Evolutionary conservation across 2,888 invertebrate genomes (phyloP).

Genomic region (Melinaea menophilus): DNA sequence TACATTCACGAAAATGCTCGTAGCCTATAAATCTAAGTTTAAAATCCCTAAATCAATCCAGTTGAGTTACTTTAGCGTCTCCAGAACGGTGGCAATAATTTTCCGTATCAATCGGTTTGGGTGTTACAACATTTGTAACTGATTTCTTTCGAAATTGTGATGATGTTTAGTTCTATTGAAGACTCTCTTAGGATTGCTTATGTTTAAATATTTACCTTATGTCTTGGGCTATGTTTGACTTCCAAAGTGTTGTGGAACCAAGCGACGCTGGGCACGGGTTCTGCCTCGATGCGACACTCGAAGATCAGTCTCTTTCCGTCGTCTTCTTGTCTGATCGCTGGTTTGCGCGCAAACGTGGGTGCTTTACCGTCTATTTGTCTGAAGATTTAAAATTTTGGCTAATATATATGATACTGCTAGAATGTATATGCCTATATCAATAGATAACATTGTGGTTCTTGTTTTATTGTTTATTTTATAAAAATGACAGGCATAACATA

Average conservation of each 20-base stretch:
- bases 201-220: slow-evolving; percentile 81
- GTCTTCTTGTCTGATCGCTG: slow-evolving; percentile 97
- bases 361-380: slow-evolving; percentile 99
- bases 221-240: slow-evolving; percentile 89
- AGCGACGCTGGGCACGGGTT: slow-evolving; percentile 91
- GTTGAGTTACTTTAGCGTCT: too few relatives aligned
- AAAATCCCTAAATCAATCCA: too few relatives aligned
- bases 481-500: too few relatives aligned
- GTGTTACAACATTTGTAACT: too few relatives aligned
- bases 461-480: too few relatives aligned
- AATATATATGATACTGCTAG: slow-evolving; percentile 24
- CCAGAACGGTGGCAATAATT: too few relatives aligned
- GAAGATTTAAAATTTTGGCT: slow-evolving; percentile 27
- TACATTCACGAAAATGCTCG: too few relatives aligned
- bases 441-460: too few relatives aligned
- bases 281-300: slow-evolving; percentile 96
- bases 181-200: neutral
- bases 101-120: too few relatives aligned
- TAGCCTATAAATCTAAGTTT: too few relatives aligned
- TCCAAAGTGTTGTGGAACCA: slow-evolving; percentile 94
- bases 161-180: neutral
- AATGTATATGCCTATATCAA: neutral
- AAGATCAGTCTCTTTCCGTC: slow-evolving; percentile 95
- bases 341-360: slow-evolving; percentile 98
- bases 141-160: too few relatives aligned